phyloP scores from a whole-genome alignment of 2,888 invertebrate species.

The Fabriciana adippe region DNA sequence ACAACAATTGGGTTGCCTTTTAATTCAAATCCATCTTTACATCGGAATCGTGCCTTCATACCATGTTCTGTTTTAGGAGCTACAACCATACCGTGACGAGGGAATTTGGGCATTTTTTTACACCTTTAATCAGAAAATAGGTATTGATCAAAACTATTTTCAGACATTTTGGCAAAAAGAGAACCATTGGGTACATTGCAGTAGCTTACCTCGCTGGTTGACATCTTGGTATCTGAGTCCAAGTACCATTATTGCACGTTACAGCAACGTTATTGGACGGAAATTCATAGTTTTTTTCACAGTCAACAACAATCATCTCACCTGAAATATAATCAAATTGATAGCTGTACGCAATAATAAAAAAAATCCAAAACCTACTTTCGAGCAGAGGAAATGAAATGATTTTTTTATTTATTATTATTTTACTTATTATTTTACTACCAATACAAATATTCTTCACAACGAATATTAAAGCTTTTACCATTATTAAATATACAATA shows the following conservation, averaged over 20 bases:
- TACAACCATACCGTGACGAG: slow-evolving; percentile 97
- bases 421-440: too few species aligned
- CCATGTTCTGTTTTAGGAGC: slow-evolving; percentile 99
- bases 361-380: background rate
- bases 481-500: slow-evolving; percentile 41
- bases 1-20: slow-evolving; percentile 89
- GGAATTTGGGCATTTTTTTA: slow-evolving; percentile 90
- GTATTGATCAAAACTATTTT: background rate
- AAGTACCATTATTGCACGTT: slow-evolving; percentile 96
- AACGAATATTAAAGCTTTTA: too few species aligned
- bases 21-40: slow-evolving; percentile 95
- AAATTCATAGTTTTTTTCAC: slow-evolving; percentile 93
- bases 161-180: background rate
- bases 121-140: slow-evolving; percentile 81
- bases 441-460: too few species aligned
- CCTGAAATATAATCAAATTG: slow-evolving; percentile 51
- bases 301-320: slow-evolving; percentile 85
- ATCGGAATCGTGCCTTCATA: slow-evolving; percentile 95
- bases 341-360: background rate
- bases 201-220: slow-evolving; percentile 87
- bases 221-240: slow-evolving; percentile 95
- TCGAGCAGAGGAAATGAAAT: too few species aligned
- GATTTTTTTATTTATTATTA: too few species aligned
- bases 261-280: slow-evolving; percentile 88
- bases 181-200: background rate